These are phyloP conservation scores for Paracanthobrama guichenoti DNA, from an alignment of 2,113 vertebrate genomes.

Conservation along the genomic window DNA sequence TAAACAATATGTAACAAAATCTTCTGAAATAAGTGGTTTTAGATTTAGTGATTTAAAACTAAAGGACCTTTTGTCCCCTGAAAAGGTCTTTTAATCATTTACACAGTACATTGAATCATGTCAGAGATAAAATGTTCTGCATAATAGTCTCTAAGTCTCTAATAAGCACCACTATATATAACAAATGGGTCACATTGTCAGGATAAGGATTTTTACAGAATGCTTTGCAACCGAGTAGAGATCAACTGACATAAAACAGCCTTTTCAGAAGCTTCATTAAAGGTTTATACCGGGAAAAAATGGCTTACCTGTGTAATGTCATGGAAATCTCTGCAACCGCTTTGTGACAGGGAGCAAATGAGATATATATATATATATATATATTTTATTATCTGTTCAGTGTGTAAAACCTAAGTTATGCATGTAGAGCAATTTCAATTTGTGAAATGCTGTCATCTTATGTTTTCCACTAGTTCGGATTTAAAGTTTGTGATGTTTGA, in stretches of 20 bases:
- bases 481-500: background rate
- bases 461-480: background rate
- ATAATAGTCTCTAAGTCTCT: conserved; percentile 8
- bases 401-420: background rate
- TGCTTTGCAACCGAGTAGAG: background rate
- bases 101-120: background rate
- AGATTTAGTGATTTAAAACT: background rate
- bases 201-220: background rate
- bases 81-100: conserved; percentile 26
- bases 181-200: background rate
- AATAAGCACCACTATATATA: background rate
- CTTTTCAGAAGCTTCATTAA: background rate
- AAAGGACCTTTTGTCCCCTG: background rate
- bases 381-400: background rate
- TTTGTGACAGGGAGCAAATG: background rate
- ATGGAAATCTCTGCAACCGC: background rate
- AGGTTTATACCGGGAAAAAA: background rate
- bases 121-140: background rate
- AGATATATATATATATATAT: too few relatives aligned
- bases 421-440: background rate
- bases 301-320: background rate
- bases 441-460: background rate
- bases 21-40: background rate
- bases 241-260: background rate
- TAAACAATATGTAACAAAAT: background rate